These are phyloP conservation scores for Xiphophorus maculatus DNA, from an alignment of 2,113 vertebrate species.

Conservation along the genomic window DNA sequence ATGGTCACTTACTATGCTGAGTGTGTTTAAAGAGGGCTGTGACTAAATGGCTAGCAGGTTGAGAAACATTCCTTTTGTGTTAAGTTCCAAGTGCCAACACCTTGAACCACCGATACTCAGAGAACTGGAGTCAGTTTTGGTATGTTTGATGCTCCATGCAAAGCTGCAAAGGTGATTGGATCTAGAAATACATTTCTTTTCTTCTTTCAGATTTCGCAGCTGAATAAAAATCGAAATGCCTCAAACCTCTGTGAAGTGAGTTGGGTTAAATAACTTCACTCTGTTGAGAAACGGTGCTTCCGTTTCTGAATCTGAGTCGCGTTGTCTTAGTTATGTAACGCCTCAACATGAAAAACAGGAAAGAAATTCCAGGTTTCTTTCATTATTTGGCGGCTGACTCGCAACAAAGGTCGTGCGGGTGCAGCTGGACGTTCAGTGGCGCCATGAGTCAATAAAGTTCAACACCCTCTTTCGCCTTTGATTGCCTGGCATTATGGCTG, in stretches of 20 bases:
- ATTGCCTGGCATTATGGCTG: neutral
- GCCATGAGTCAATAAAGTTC: conserved; percentile 17
- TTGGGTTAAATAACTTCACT: neutral
- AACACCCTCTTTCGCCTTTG: conserved; percentile 32
- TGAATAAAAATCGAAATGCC: neutral
- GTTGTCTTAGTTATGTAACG: conserved; percentile 11
- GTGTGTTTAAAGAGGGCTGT: neutral
- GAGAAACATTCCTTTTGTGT: conserved; percentile 36
- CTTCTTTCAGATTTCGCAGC: neutral
- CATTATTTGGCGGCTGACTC: conserved; percentile 25
- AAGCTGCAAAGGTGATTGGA: neutral
- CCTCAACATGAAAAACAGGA: neutral
- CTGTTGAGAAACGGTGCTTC: neutral
- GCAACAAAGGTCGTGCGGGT: conserved; percentile 33
- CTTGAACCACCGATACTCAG: conserved; percentile 20
- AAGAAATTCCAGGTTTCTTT: conserved; percentile 9
- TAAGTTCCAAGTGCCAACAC: conserved; percentile 29
- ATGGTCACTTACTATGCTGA: neutral
- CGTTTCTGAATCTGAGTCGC: neutral
- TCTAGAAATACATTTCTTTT: neutral
- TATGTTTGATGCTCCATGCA: neutral
- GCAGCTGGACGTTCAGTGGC: conserved; percentile 39
- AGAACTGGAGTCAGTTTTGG: neutral
- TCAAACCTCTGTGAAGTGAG: neutral
- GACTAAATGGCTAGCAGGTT: neutral